Evolutionary conservation across 2,888 invertebrate genomes (phyloP).

Genomic region (Rhyacophila evoluta): DNA sequence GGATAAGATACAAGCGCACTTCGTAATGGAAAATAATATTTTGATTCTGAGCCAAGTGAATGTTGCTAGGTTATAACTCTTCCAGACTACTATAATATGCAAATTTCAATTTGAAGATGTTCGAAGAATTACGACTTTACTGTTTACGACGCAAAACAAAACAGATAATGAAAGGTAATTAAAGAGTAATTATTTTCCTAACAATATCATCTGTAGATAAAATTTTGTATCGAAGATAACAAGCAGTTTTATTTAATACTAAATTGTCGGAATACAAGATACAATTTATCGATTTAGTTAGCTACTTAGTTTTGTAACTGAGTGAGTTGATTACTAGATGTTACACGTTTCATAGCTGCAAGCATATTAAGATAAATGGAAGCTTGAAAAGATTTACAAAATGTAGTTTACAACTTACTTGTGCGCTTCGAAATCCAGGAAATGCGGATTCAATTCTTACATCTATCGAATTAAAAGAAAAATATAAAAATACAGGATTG

Average conservation of each 20-base stretch:
- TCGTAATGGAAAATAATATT: conserved; percentile 12
- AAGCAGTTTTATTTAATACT: neutral
- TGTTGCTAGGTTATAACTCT: neutral
- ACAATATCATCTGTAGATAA: neutral
- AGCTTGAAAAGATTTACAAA: no score
- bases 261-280: neutral
- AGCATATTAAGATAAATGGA: no score
- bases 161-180: conserved; percentile 20
- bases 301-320: no score
- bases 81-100: neutral
- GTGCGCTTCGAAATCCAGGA: no score
- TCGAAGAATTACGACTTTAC: conserved; percentile 12
- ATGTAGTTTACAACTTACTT: no score
- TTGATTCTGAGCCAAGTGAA: conserved; percentile 1
- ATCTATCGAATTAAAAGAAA: no score
- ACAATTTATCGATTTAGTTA: neutral
- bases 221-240: neutral
- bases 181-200: neutral
- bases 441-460: no score
- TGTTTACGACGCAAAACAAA: neutral
- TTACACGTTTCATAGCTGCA: no score
- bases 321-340: no score
- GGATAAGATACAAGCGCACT: neutral
- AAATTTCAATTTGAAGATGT: conserved; percentile 23
- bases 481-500: no score